Evolutionary conservation across 2,888 invertebrate species (phyloP), one percentile per base, ranked within the genome.

Genomic region (Pachycephus smyrnensis): DNA sequence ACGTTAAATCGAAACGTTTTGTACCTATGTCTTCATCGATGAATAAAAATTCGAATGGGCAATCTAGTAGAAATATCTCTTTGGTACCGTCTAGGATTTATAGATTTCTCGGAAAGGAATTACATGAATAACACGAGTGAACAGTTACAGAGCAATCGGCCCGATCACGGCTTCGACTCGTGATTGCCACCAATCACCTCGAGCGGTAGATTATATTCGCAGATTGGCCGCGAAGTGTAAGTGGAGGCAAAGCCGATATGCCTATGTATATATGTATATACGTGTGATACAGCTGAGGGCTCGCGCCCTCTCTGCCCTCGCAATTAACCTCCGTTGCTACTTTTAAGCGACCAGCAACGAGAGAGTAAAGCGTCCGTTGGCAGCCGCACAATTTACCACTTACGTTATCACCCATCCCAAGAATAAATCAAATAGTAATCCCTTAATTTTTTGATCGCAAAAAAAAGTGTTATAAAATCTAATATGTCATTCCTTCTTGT

Each of bases 251-350:
- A 23, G 55, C 55, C 55, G 23, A 55, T 55, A 23, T 55, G 9
- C 1, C 9, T 55, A 55, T 23, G 55, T 55, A 15, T 55, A 55
- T 55, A 55, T 55, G 9, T 55, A 55, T 37, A 35, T 74, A 75
- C 77, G 75, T 55, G 73, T 73, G 79, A 80, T 81, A 82, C 76
- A 74, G 77, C 23, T 23, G 79, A 80, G 82, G 79, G 80, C 76
- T 77, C 71, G 73, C 75, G 68, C 73, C 78, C 77, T 40, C 82
- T 82, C 82, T 79, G 82, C 75, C 82, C 82, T 76, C 81, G 80
- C 82, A 80, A 85, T 85, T 85, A 85, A 85, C 85, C 84, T 76
- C 55, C 79, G 80, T 80, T 82, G 81, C 75, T 77, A 82, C 80
- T 83, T 82, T 84, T 79, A 77, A 82, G 75, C 77, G 69, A 55